Conservation (phyloP, 2,888 invertebrate genomes). For the Nomada lathburiana region DNA sequence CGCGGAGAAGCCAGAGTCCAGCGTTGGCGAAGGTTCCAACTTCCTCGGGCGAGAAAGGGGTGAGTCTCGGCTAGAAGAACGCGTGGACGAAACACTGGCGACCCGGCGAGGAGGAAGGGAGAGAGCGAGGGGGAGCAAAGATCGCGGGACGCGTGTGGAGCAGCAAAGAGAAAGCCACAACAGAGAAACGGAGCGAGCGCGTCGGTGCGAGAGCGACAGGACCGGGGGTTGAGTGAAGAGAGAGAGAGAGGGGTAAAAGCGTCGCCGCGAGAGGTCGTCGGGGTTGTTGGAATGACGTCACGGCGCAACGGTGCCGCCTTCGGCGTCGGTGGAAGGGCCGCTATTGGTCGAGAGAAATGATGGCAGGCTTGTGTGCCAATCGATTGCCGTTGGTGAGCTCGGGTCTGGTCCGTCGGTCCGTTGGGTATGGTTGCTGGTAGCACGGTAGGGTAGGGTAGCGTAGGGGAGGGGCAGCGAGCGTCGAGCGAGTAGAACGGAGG, state of each 20-base stretch:
- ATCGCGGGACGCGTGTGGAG: constrained; percentile 28
- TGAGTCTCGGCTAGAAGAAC: constrained; percentile 35
- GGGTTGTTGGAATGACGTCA: constrained; percentile 77
- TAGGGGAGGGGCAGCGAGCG: constrained; percentile 53
- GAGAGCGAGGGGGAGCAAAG: neutral
- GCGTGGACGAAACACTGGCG: constrained; percentile 51
- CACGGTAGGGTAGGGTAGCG: constrained; percentile 50
- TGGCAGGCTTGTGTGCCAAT: constrained; percentile 83
- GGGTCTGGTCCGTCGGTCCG: constrained; percentile 64
- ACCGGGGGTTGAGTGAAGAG: neutral
- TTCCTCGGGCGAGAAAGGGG: neutral
- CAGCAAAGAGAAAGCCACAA: constrained; percentile 26
- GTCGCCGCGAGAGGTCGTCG: constrained; percentile 77
- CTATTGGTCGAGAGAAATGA: constrained; percentile 82
- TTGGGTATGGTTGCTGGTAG: constrained; percentile 70
- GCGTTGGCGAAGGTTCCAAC: neutral
- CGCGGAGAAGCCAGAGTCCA: constrained; percentile 33
- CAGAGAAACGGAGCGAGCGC: constrained; percentile 16
- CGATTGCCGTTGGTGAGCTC: constrained; percentile 79
- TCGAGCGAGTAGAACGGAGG: constrained; percentile 49
- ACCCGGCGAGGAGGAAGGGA: constrained; percentile 18
- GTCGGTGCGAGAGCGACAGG: neutral
- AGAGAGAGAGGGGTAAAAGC: constrained; percentile 43
- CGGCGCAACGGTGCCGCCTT: constrained; percentile 72
- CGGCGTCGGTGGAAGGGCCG: constrained; percentile 51